Conservation (phyloP, 2,888 invertebrate species). For the Drosophila lacicola region DNA sequence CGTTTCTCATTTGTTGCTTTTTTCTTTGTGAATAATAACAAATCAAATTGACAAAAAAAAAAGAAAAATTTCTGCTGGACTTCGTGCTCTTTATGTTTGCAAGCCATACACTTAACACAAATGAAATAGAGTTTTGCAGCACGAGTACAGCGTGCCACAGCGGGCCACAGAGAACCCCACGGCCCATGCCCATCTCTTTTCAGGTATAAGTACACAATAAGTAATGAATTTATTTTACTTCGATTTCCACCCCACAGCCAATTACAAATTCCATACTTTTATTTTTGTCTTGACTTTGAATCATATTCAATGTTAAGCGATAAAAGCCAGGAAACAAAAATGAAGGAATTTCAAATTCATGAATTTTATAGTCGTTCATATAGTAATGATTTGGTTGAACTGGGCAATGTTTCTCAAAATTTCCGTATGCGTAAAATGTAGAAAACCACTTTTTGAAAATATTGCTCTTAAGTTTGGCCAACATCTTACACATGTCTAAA, state of each 20-base stretch:
- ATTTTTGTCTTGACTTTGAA: conserved; percentile 20
- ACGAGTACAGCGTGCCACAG: no score
- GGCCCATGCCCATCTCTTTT: no score
- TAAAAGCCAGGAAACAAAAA: conserved; percentile 55
- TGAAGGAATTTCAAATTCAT: conserved; percentile 41
- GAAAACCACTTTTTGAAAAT: conserved; percentile 56
- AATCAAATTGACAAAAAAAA: no score
- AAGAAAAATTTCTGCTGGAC: no score
- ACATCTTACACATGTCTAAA: conserved; percentile 65
- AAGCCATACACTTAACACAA: no score
- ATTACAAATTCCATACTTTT: conserved; percentile 31
- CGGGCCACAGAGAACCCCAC: no score
- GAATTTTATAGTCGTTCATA: conserved; percentile 44
- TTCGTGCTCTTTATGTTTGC: no score
- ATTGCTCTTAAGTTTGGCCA: conserved; percentile 39
- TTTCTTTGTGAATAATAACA: no score
- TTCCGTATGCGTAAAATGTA: conserved; percentile 57
- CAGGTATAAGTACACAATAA: background rate
- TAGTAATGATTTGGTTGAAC: conserved; percentile 48
- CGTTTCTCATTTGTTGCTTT: no score
- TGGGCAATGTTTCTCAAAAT: conserved; percentile 63
- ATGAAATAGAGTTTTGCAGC: no score
- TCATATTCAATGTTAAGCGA: conserved; percentile 39
- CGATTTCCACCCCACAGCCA: conserved; percentile 31
- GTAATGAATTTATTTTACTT: conserved; percentile 47